A percentile compares a stretch with the other conserved stretches of the same genome.
These are phyloP conservation scores for Agrochola lota DNA, from an alignment of 2,888 invertebrate genomes.

Conservation along the genomic window DNA sequence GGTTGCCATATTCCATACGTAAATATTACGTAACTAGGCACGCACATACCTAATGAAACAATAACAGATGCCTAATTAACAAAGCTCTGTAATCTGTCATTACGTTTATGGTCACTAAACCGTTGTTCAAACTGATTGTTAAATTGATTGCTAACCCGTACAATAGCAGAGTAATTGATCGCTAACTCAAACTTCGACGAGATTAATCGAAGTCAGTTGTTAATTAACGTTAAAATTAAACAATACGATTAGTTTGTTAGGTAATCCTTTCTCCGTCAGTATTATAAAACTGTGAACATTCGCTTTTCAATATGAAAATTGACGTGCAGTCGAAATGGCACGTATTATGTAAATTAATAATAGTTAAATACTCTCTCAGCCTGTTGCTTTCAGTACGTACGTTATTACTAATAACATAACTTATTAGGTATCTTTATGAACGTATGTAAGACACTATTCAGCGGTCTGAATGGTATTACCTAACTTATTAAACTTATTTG, in stretches of 20 bases:
- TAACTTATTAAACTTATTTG: conserved; percentile 33
- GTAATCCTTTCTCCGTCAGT: conserved; percentile 51
- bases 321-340: conserved; percentile 35
- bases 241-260: conserved; percentile 55
- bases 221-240: conserved; percentile 60
- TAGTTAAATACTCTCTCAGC: conserved; percentile 22
- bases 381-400: conserved; percentile 21
- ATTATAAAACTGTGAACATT: conserved; percentile 38
- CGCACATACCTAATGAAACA: background rate
- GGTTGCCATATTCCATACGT: background rate
- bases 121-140: conserved; percentile 44
- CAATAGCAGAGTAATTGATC: conserved; percentile 51
- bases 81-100: conserved; percentile 29
- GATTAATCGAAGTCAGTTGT: conserved; percentile 45
- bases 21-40: conserved; percentile 16
- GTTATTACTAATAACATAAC: conserved; percentile 24
- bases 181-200: conserved; percentile 41
- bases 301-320: conserved; percentile 51
- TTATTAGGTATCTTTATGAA: conserved; percentile 20
- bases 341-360: conserved; percentile 43
- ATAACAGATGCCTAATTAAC: conserved; percentile 28
- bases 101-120: conserved; percentile 28
- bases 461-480: conserved; percentile 23
- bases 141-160: conserved; percentile 38
- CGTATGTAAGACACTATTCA: conserved; percentile 10